Percentiles rank a stretch among this genome's conserved stretches.
Evolutionary conservation across 1,140 invertebrate species (phyloP).

Genomic region (Arion vulgaris): DNA sequence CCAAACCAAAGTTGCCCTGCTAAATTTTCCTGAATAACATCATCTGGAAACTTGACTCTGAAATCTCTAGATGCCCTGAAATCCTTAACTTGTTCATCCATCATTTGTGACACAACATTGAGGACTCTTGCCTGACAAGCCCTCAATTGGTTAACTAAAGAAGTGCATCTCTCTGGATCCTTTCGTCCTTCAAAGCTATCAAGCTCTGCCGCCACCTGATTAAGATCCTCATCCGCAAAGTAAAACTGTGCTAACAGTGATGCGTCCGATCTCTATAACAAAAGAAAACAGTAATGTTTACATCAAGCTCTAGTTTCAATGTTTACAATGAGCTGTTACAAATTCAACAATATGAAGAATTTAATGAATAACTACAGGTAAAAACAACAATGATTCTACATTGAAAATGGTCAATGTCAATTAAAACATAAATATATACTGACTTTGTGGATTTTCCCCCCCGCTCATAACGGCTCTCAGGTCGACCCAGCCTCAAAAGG

Average conservation of each 20-base stretch:
- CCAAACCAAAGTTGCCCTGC: slow-evolving; percentile 99
- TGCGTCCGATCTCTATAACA: slow-evolving; percentile 87
- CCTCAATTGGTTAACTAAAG: slow-evolving; percentile 92
- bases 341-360: neutral
- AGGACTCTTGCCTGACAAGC: slow-evolving; percentile 76
- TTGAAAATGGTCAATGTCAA: too few relatives aligned
- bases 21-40: slow-evolving; percentile 97
- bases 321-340: neutral
- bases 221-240: slow-evolving; percentile 97
- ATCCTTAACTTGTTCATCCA: slow-evolving; percentile 93
- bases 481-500: too few relatives aligned
- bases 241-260: slow-evolving; percentile 96
- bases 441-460: too few relatives aligned
- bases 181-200: slow-evolving; percentile 99
- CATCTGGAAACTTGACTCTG: slow-evolving; percentile 98
- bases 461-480: too few relatives aligned
- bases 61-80: slow-evolving; percentile 93
- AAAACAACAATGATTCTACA: neutral
- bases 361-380: neutral
- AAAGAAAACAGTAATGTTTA: neutral
- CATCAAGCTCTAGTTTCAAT: too few relatives aligned
- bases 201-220: slow-evolving; percentile 92
- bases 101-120: slow-evolving; percentile 93
- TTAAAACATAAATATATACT: too few relatives aligned
- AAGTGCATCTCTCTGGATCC: slow-evolving; percentile 95